Conservation (phyloP, 2,113 vertebrate genomes). For the Hemichromis elongatus region DNA sequence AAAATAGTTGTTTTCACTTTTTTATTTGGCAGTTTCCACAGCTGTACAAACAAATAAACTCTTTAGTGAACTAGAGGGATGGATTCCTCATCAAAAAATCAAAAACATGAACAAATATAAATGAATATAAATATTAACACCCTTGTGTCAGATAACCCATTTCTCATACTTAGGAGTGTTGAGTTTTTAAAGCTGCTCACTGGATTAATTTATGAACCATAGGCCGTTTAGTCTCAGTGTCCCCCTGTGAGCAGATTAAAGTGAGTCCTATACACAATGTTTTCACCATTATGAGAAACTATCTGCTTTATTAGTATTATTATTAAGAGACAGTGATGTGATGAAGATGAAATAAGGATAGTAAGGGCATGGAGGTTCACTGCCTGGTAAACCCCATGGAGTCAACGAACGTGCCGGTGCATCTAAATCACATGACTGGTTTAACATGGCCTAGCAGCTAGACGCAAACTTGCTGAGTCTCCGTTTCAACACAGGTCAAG, state of each 20-base stretch:
- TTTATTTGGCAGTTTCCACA: background rate
- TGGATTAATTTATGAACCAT: conserved; percentile 10
- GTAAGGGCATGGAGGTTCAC: background rate
- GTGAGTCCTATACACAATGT: background rate
- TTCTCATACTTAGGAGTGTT: background rate
- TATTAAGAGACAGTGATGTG: background rate
- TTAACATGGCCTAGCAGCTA: background rate
- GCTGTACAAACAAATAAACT: background rate
- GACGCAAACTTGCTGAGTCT: background rate
- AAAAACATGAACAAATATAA: background rate
- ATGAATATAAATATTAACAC: background rate
- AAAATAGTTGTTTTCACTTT: background rate
- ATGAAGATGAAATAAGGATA: background rate
- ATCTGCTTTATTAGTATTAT: background rate
- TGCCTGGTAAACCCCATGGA: background rate
- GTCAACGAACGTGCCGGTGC: background rate
- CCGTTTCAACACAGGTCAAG: background rate
- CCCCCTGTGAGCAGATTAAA: background rate
- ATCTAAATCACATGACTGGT: background rate
- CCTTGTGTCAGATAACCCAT: background rate
- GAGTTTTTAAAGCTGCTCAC: background rate
- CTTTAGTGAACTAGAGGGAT: background rate
- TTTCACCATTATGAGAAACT: background rate
- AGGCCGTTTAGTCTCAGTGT: background rate
- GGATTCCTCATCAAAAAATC: background rate